Evolutionary conservation across 2,888 invertebrate species (phyloP), one percentile per base, ranked within the genome.

Genomic region (Brachypalpus laphriformis): DNA sequence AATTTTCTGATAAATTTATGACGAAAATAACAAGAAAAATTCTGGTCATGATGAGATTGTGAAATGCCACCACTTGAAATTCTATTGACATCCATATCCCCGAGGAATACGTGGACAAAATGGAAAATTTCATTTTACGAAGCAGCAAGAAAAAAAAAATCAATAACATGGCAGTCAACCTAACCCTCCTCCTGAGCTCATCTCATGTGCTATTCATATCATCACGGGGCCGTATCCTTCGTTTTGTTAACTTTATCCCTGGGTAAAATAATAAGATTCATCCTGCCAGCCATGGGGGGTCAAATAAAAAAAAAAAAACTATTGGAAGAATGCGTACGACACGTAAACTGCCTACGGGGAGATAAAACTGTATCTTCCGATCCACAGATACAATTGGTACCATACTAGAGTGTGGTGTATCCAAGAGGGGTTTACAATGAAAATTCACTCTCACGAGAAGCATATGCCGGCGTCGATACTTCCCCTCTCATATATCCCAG

Each of bases 231-330:
- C 70, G 47, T 47, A 49, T 72, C 31, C 56, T 57, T 77, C 65
- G 49, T 40, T 82, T 74, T 51, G 63, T 77, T 86, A 82, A 74
- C 77, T 85, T 68, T 59, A 83, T 82, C 83, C 82, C 68, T 81
- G 81, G 86, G 75, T 83, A 51, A 78, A 86, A 83, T 87, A 87
- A 87, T 87, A 87, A 87, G 87, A 87, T 87, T 78, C 83, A 75
- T 77, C 66, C 75, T 68, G 72, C 42, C 49, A 63, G 59, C 51
- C 31, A 28, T 9, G 51, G 76, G 66, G 28, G 31, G 45, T 42
- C 51, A 76, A 22, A 37, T 49, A 51, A 40, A 40, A 72, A 6
- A 4, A 25, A 11, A 11, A 37, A 59, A 40, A 49, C 40, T 49
- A 47, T 18, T 20, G 11, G 34, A 34, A 51, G 40, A 6, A 49